phyloP scores from a whole-genome alignment of 2,797 vertebrate genomes.

The Danio aesculapii region DNA sequence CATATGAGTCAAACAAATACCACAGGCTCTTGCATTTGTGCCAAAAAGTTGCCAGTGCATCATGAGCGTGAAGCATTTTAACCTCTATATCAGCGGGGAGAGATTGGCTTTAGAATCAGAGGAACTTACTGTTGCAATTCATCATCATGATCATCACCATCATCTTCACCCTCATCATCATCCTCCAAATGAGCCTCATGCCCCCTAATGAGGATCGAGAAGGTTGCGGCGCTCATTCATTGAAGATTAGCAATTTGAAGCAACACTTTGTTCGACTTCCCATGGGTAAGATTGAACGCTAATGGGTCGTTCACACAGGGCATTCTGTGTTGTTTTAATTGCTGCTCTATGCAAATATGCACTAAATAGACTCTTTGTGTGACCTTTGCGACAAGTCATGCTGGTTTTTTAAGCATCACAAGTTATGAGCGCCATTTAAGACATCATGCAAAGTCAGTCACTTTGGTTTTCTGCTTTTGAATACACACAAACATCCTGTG shows the following conservation, averaged over 20 bases:
- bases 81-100: not conserved
- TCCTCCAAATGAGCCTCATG: slow-evolving; percentile 89
- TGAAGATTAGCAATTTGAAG: slow-evolving; percentile 12
- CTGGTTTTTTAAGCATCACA: not conserved
- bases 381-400: not conserved
- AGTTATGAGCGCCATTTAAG: not conserved
- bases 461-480: not conserved
- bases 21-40: not conserved
- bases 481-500: not conserved
- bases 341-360: not conserved
- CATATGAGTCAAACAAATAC: not conserved
- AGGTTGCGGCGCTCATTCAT: slow-evolving; percentile 62
- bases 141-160: slow-evolving; percentile 67
- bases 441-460: not conserved
- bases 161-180: slow-evolving; percentile 80
- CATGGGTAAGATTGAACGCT: not conserved
- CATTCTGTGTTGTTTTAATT: not conserved
- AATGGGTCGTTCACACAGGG: slow-evolving; percentile 6
- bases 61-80: slow-evolving; percentile 3
- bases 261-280: not conserved
- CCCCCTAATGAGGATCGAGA: slow-evolving; percentile 81
- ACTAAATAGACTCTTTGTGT: not conserved
- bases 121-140: slow-evolving; percentile 86
- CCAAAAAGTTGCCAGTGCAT: slow-evolving; percentile 9
- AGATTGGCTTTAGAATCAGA: not conserved